Evolutionary conservation across 2,888 invertebrate genomes (phyloP).

Genomic region (Teinopalpus imperialis): DNA sequence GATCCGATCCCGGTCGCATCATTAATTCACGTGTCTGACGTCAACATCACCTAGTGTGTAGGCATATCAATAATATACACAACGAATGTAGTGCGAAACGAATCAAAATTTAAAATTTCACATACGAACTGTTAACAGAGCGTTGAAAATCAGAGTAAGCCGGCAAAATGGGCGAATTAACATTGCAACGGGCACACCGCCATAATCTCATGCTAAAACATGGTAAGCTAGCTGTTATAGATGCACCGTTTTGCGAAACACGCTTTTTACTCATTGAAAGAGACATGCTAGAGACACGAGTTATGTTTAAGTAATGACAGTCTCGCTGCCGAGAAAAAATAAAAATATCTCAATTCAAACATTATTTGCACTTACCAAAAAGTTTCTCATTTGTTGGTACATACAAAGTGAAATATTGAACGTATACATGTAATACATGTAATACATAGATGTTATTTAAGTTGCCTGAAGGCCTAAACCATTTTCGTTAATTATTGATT

Average conservation of each 20-base stretch:
- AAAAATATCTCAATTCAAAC: too few relatives aligned
- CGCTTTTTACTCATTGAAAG: constrained; percentile 32
- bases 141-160: constrained; percentile 22
- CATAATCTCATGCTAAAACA: constrained; percentile 41
- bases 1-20: constrained; percentile 3
- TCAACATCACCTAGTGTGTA: background rate
- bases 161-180: constrained; percentile 30
- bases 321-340: background rate
- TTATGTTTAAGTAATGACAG: constrained; percentile 20
- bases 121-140: constrained; percentile 19
- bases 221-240: constrained; percentile 35
- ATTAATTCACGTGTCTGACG: constrained; percentile 9
- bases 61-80: constrained; percentile 14
- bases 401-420: too few relatives aligned
- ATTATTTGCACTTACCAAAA: too few relatives aligned
- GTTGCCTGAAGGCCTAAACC: too few relatives aligned
- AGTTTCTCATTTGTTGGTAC: too few relatives aligned
- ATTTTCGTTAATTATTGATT: too few relatives aligned
- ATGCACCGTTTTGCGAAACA: constrained; percentile 9
- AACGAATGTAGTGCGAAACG: background rate
- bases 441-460: too few relatives aligned
- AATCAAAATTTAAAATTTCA: constrained; percentile 26
- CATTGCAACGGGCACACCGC: constrained; percentile 27
- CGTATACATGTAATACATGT: too few relatives aligned
- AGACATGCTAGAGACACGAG: constrained; percentile 26